Conservation (phyloP, 1,140 invertebrate species). For the Ceratosolen fusciceps region DNA sequence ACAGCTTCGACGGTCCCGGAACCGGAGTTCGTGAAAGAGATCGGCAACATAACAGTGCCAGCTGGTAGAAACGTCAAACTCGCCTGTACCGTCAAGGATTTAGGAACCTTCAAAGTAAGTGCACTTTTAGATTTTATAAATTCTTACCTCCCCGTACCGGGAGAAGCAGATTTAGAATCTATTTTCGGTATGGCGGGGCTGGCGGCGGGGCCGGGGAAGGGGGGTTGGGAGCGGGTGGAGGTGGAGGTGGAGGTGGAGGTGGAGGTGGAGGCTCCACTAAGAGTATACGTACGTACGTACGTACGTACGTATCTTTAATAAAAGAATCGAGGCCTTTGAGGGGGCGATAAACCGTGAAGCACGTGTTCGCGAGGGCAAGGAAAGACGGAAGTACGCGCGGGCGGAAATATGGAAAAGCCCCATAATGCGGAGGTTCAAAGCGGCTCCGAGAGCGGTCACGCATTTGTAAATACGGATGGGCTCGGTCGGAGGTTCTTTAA, state of each 20-base stretch:
- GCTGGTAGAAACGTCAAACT: slow-evolving; percentile 89
- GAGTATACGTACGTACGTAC: no score
- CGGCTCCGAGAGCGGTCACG: no score
- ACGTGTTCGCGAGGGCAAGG: no score
- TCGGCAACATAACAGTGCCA: slow-evolving; percentile 79
- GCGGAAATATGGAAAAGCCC: neutral
- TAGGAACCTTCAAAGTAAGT: slow-evolving; percentile 86
- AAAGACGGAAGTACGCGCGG: neutral
- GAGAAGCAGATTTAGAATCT: neutral
- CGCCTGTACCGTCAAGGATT: slow-evolving; percentile 90
- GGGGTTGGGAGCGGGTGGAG: no score
- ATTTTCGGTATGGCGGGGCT: no score
- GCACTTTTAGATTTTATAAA: neutral
- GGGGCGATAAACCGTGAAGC: neutral
- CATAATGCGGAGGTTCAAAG: neutral
- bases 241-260: no score
- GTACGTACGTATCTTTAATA: neutral
- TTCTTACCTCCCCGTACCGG: neutral
- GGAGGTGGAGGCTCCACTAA: no score
- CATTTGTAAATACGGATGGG: neutral
- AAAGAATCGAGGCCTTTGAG: neutral
- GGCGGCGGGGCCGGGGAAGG: no score
- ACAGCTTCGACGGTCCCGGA: slow-evolving; percentile 70
- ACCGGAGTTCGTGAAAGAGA: slow-evolving; percentile 77
- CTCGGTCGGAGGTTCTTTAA: neutral